Percentiles rank a stretch among this genome's conserved stretches.
Evolutionary conservation across 1,140 invertebrate genomes (phyloP).

Genomic region (Lordiphosa collinella): DNA sequence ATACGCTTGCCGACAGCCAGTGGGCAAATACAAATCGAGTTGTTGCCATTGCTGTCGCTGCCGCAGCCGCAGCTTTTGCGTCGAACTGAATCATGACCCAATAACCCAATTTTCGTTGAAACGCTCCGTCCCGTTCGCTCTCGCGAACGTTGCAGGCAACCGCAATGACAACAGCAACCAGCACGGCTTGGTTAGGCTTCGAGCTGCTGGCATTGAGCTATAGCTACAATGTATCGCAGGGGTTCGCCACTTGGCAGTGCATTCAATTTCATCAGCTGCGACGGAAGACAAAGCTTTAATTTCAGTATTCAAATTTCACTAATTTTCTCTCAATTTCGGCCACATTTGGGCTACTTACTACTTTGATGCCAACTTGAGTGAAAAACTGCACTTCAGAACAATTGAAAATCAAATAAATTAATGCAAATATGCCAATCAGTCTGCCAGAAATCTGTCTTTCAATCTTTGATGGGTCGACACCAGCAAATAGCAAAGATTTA

Average conservation of each 20-base stretch:
- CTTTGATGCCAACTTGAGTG: neutral
- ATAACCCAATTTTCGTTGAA: slow-evolving; percentile 66
- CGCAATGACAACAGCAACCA: slow-evolving; percentile 59
- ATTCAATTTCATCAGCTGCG: slow-evolving; percentile 56
- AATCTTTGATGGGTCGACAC: neutral
- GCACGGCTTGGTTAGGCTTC: slow-evolving; percentile 3
- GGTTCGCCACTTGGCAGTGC: slow-evolving; percentile 1
- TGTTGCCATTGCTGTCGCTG: slow-evolving; percentile 43
- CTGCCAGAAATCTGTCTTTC: neutral
- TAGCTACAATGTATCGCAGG: neutral
- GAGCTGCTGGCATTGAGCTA: too few relatives aligned
- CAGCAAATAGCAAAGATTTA: slow-evolving; percentile 27
- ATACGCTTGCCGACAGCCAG: slow-evolving; percentile 58
- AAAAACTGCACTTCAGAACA: slow-evolving; percentile 5
- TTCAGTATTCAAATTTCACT: slow-evolving; percentile 21
- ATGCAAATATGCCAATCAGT: slow-evolving; percentile 39
- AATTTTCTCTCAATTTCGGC: neutral
- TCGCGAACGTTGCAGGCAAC: slow-evolving; percentile 22
- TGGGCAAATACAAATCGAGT: slow-evolving; percentile 71
- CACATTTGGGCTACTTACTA: slow-evolving; percentile 11
- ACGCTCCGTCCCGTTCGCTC: slow-evolving; percentile 42
- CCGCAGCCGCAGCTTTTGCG: slow-evolving; percentile 42
- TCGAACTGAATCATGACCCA: slow-evolving; percentile 77
- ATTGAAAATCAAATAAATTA: slow-evolving; percentile 42
- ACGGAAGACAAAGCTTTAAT: slow-evolving; percentile 57